Conservation (phyloP, 2,797 vertebrate genomes). For the Bovichtus variegatus region DNA sequence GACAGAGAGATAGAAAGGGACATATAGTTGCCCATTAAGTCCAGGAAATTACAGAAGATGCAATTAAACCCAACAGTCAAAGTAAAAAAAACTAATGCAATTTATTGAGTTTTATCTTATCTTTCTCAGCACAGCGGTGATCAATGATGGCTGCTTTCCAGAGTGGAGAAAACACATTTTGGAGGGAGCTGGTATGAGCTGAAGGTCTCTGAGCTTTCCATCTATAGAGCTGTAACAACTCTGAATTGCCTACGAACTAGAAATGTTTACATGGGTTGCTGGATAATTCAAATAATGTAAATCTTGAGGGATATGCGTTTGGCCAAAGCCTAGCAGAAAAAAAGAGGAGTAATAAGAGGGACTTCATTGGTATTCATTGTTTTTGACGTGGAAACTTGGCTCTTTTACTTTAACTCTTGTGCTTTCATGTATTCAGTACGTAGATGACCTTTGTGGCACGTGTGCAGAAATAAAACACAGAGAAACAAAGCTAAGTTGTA, state of each 20-base stretch:
- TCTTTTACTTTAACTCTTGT: conserved; percentile 20
- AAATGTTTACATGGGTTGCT: background rate
- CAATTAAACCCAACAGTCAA: conserved; percentile 35
- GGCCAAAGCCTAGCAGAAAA: background rate
- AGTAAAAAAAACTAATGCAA: conserved; percentile 43
- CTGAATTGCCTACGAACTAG: background rate
- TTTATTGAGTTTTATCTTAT: conserved; percentile 42
- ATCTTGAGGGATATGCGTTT: background rate
- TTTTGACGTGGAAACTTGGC: conserved; percentile 9
- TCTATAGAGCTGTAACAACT: background rate
- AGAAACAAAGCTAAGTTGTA: conserved; percentile 4
- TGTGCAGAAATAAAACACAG: conserved; percentile 22
- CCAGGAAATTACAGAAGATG: conserved; percentile 31
- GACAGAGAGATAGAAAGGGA: conserved; percentile 21
- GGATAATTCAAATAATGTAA: background rate
- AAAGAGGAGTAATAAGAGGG: background rate
- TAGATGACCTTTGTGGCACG: conserved; percentile 24
- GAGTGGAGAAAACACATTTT: conserved; percentile 20
- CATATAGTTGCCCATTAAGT: conserved; percentile 24
- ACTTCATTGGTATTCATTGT: conserved; percentile 33
- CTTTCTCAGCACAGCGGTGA: conserved; percentile 12
- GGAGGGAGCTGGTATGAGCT: background rate
- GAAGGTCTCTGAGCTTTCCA: conserved; percentile 7
- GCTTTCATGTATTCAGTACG: conserved; percentile 26
- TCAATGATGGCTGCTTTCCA: conserved; percentile 37